A percentile compares a stretch with the other conserved stretches of the same genome.
These are phyloP conservation scores for Xenopus laevis DNA, from an alignment of 2,113 vertebrate genomes.

Conservation along the genomic window DNA sequence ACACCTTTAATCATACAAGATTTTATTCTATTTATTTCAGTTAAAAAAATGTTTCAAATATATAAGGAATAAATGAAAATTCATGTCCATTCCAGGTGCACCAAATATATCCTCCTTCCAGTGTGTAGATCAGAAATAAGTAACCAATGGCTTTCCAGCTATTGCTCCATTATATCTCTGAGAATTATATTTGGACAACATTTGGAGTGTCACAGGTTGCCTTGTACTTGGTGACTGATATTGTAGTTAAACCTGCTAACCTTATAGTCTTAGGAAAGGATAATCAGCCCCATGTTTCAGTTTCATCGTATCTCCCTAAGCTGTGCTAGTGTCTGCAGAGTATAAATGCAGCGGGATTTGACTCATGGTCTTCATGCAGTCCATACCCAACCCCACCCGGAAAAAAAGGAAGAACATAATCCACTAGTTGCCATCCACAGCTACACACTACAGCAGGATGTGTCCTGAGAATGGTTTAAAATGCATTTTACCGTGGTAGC, in stretches of 20 bases:
- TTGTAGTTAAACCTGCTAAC: conserved; percentile 62
- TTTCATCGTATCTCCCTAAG: conserved; percentile 50
- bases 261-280: conserved; percentile 49
- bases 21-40: conserved; percentile 34
- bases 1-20: neutral
- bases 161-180: neutral
- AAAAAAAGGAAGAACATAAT: conserved; percentile 51
- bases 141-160: conserved; percentile 31
- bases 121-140: conserved; percentile 1
- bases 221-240: conserved; percentile 46
- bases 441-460: conserved; percentile 74
- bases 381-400: conserved; percentile 47
- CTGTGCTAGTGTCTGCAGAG: conserved; percentile 41
- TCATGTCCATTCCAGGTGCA: conserved; percentile 56
- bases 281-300: conserved; percentile 54
- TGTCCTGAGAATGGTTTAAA: conserved; percentile 77
- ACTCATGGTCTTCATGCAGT: conserved; percentile 54
- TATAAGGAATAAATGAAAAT: conserved; percentile 44
- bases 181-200: neutral
- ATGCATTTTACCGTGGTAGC: conserved; percentile 65
- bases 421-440: conserved; percentile 60
- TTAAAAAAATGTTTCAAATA: conserved; percentile 25
- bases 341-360: conserved; percentile 52
- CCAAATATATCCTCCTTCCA: conserved; percentile 40
- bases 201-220: neutral